Percentiles rank a stretch among this genome's conserved stretches.
phyloP scores from a whole-genome alignment of 2,888 invertebrate genomes.

The Aspidapion aeneum region DNA sequence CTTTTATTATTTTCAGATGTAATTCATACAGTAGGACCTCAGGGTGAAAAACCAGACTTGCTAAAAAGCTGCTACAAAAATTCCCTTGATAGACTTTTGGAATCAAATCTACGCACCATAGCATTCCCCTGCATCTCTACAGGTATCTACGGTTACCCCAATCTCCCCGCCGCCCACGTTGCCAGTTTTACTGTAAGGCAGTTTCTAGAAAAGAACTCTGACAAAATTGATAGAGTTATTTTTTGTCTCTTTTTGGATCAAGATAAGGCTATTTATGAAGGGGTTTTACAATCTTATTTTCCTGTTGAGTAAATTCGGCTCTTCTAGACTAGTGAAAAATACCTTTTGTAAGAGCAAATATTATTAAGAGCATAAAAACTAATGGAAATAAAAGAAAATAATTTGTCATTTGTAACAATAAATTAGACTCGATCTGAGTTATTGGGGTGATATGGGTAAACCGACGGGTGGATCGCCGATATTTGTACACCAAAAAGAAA shows the following conservation, averaged over 20 bases:
- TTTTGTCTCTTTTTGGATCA: constrained; percentile 74
- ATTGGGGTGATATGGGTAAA: too few relatives aligned
- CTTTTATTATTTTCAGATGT: constrained; percentile 63
- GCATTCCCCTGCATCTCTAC: constrained; percentile 92
- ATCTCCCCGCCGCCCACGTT: constrained; percentile 70
- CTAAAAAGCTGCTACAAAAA: constrained; percentile 70
- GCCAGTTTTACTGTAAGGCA: constrained; percentile 65
- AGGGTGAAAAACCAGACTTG: constrained; percentile 62
- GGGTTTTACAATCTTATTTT: constrained; percentile 69
- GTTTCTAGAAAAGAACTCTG: constrained; percentile 53
- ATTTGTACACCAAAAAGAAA: too few relatives aligned
- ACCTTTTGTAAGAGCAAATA: too few relatives aligned
- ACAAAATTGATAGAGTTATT: constrained; percentile 68
- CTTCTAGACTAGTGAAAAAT: too few relatives aligned
- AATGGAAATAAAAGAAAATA: too few relatives aligned
- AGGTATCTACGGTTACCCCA: constrained; percentile 88
- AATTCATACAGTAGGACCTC: constrained; percentile 88
- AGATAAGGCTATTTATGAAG: constrained; percentile 71
- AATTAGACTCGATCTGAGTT: too few relatives aligned
- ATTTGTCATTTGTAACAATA: too few relatives aligned
- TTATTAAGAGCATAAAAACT: too few relatives aligned
- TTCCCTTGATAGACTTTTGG: constrained; percentile 55
- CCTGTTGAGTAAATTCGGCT: constrained; percentile 53
- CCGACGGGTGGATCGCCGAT: too few relatives aligned
- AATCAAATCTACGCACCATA: constrained; percentile 60